These are phyloP conservation scores for Macroteleia sp. DNA, from an alignment of 2,888 invertebrate genomes.

Conservation along the genomic window DNA sequence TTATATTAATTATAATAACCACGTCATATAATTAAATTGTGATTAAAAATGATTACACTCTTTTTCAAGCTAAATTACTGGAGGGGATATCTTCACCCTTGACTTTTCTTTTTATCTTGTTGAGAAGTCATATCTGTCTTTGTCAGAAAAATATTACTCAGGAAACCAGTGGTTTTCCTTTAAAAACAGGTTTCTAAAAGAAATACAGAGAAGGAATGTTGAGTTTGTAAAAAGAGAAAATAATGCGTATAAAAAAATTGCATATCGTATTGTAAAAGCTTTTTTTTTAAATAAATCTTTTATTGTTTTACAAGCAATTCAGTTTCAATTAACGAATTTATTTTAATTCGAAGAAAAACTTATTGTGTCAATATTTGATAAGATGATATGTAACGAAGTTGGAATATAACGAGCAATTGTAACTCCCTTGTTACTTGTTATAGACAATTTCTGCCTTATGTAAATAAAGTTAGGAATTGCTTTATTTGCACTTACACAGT, in stretches of 20 bases:
- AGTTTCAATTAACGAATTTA: too few species aligned
- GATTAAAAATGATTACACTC: background rate
- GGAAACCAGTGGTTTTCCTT: background rate
- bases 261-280: too few species aligned
- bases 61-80: background rate
- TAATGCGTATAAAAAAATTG: too few species aligned
- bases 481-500: background rate
- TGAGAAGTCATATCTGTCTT: background rate
- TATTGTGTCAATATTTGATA: too few species aligned
- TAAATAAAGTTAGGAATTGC: constrained; percentile 15
- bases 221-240: too few species aligned
- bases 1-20: too few species aligned
- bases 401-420: constrained; percentile 1
- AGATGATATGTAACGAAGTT: background rate
- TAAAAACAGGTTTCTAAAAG: background rate
- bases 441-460: constrained; percentile 1
- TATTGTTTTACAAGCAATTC: too few species aligned
- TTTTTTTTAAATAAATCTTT: too few species aligned
- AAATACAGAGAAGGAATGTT: background rate
- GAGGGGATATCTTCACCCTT: background rate
- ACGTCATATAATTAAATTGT: background rate
- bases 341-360: too few species aligned
- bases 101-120: constrained; percentile 9
- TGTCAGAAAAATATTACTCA: background rate
- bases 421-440: background rate